A percentile compares a stretch with the other conserved stretches of the same genome.
Evolutionary conservation across 2,113 vertebrate species (phyloP).

Genomic region (Cervus canadensis): DNA sequence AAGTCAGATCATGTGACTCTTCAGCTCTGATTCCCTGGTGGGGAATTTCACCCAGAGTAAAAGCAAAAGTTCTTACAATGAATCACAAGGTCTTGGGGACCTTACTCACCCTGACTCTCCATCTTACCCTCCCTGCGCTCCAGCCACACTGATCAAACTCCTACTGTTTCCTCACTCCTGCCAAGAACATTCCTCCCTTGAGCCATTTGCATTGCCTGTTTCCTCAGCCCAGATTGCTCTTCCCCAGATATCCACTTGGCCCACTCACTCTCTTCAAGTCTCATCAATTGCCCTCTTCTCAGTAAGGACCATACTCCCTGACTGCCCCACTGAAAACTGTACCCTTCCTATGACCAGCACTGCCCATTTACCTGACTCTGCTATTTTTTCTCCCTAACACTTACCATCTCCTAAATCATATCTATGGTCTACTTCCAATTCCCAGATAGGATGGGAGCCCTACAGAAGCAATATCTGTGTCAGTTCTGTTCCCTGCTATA

Average conservation of each 20-base stretch:
- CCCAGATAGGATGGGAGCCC: not conserved
- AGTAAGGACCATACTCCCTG: not conserved
- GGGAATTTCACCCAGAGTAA: not conserved
- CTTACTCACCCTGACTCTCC: not conserved
- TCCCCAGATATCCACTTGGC: not conserved
- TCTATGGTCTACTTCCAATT: not conserved
- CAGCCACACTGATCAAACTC: not conserved
- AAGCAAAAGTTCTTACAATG: not conserved
- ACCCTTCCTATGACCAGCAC: too few relatives aligned
- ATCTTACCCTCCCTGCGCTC: accelerated
- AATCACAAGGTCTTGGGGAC: not conserved
- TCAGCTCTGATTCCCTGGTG: not conserved
- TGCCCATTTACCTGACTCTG: not conserved
- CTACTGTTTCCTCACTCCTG: not conserved
- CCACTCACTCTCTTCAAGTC: not conserved
- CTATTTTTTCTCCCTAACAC: not conserved
- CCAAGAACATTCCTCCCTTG: not conserved
- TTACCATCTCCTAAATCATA: not conserved
- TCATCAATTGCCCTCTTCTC: not conserved
- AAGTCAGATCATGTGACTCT: not conserved
- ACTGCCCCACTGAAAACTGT: not conserved
- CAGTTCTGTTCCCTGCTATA: not conserved
- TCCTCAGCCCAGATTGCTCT: not conserved
- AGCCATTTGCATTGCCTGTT: not conserved
- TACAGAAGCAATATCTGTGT: not conserved